Conservation (phyloP, 2,797 vertebrate species). For the Danio kyathit region DNA sequence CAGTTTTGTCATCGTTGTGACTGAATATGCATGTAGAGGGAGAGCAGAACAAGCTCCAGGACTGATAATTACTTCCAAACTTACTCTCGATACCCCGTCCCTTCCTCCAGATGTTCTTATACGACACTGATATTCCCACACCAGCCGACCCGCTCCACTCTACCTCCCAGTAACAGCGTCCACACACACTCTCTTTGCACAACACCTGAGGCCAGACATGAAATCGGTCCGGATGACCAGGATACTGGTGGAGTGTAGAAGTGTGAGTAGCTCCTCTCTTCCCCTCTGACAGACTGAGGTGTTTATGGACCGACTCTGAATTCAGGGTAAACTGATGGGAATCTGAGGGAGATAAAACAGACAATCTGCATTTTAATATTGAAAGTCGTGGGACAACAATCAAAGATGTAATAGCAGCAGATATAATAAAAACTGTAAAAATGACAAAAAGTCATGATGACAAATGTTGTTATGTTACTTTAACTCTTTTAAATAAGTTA, state of each 20-base stretch:
- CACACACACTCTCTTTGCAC: conserved; percentile 22
- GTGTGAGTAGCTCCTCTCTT: neutral
- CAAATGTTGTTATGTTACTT: too few species aligned
- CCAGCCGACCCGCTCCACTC: conserved; percentile 19
- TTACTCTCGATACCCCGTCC: neutral
- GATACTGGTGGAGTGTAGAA: neutral
- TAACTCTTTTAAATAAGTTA: too few species aligned
- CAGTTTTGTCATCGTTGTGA: neutral
- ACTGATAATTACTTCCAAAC: conserved; percentile 33
- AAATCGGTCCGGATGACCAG: conserved; percentile 26
- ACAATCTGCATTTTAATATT: neutral
- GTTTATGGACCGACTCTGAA: conserved; percentile 5
- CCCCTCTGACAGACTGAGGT: neutral
- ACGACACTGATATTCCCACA: conserved; percentile 27
- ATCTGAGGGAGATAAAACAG: neutral
- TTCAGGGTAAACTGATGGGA: conserved; percentile 10
- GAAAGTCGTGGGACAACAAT: too few species aligned
- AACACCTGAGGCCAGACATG: conserved; percentile 34
- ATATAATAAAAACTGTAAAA: too few species aligned
- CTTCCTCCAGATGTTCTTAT: conserved; percentile 37
- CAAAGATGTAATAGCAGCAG: too few species aligned
- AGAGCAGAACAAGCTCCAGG: conserved; percentile 35
- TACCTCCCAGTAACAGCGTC: conserved; percentile 42
- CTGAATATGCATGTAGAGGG: neutral
- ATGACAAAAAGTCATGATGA: too few species aligned